phyloP scores from a whole-genome alignment of 2,888 invertebrate species.

The Melikaiella ostensackeni region DNA sequence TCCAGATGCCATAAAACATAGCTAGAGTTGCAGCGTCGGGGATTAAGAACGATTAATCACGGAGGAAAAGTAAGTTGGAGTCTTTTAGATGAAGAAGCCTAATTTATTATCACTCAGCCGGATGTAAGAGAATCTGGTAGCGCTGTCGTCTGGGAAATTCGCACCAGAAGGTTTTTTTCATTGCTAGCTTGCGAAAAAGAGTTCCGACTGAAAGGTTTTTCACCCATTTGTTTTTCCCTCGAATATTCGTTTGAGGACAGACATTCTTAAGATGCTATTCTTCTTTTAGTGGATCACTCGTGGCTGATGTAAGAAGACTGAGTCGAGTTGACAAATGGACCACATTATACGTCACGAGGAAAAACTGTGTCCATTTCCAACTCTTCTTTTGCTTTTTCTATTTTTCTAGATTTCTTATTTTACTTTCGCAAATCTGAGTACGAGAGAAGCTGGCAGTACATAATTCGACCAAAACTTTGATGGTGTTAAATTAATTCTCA shows the following conservation, averaged over 20 bases:
- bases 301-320: background rate
- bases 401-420: background rate
- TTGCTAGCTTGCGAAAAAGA: background rate
- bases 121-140: conserved; percentile 31
- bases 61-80: conserved; percentile 7
- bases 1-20: conserved; percentile 14
- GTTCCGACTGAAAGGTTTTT: conserved; percentile 10
- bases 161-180: background rate
- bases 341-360: conserved; percentile 21
- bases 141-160: conserved; percentile 17
- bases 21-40: conserved; percentile 15
- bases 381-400: background rate
- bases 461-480: too few species aligned
- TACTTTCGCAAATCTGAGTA: background rate
- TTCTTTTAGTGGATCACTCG: conserved; percentile 14
- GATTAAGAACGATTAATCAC: conserved; percentile 32
- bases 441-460: too few species aligned
- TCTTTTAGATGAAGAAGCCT: conserved; percentile 26
- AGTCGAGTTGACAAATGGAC: conserved; percentile 30
- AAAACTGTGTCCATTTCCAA: conserved; percentile 25
- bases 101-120: conserved; percentile 37
- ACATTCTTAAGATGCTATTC: conserved; percentile 33
- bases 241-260: conserved; percentile 23
- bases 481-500: too few species aligned
- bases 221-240: conserved; percentile 7